Conservation (phyloP, 2,888 invertebrate species). For the Aethes cnicana region DNA sequence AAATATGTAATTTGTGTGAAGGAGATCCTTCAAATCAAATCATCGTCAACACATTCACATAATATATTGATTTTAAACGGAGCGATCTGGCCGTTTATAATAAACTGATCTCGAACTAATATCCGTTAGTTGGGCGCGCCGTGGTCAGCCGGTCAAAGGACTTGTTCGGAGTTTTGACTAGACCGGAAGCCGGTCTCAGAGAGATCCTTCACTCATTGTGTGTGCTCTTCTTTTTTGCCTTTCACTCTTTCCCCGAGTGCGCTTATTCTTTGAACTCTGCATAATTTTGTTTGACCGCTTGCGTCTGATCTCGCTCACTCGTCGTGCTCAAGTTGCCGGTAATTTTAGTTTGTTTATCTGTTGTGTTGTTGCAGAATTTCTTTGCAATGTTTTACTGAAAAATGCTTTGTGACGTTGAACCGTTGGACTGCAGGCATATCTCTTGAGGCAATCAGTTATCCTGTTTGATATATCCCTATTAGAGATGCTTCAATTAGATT, state of each 20-base stretch:
- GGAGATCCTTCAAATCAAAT: no score
- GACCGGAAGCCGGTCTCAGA: slow-evolving; percentile 56
- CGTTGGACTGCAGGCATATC: background rate
- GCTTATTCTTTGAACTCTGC: slow-evolving; percentile 48
- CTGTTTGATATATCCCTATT: no score
- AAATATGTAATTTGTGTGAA: no score
- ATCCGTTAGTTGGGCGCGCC: slow-evolving; percentile 23
- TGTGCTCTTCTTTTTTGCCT: slow-evolving; percentile 59
- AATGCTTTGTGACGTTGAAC: slow-evolving; percentile 8
- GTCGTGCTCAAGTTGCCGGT: slow-evolving; percentile 31
- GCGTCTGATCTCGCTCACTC: slow-evolving; percentile 53
- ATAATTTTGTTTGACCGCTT: slow-evolving; percentile 67
- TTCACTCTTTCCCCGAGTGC: slow-evolving; percentile 59
- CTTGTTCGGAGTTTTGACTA: slow-evolving; percentile 55
- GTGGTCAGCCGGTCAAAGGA: slow-evolving; percentile 53
- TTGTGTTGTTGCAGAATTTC: slow-evolving; percentile 16
- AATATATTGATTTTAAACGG: background rate
- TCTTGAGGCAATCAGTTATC: no score
- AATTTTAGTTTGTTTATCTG: slow-evolving; percentile 26
- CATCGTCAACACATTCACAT: no score
- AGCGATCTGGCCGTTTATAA: background rate
- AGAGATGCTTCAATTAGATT: no score
- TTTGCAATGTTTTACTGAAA: slow-evolving; percentile 8
- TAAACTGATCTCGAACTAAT: slow-evolving; percentile 23
- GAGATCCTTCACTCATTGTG: slow-evolving; percentile 65